A percentile compares a stretch with the other conserved stretches of the same genome.
These are phyloP conservation scores for Melitaea athalia DNA, from an alignment of 2,888 invertebrate species.

Conservation along the genomic window DNA sequence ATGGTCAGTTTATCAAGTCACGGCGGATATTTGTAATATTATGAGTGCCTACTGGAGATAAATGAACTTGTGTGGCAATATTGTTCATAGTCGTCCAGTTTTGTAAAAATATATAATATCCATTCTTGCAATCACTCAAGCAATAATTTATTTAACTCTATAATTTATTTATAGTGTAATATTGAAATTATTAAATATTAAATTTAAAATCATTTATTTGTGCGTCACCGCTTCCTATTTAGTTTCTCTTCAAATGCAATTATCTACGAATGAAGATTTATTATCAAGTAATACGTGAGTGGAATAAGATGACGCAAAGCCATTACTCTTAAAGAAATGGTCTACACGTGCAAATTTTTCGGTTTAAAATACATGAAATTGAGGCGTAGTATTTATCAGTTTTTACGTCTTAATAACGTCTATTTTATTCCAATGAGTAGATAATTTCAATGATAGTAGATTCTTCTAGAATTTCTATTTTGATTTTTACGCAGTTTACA, in stretches of 20 bases:
- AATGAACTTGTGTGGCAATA: slow-evolving; percentile 1
- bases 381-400: slow-evolving; percentile 14
- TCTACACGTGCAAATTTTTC: slow-evolving; percentile 32
- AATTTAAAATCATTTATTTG: slow-evolving; percentile 11
- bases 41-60: not conserved
- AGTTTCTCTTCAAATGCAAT: slow-evolving; percentile 13
- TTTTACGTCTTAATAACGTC: slow-evolving; percentile 5
- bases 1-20: slow-evolving; percentile 4
- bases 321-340: slow-evolving; percentile 22
- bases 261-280: slow-evolving; percentile 13
- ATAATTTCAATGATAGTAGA: not conserved
- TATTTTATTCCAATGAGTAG: not conserved
- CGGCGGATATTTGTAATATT: slow-evolving; percentile 1
- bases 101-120: no score
- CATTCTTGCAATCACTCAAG: no score
- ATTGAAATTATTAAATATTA: not conserved
- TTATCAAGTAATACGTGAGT: slow-evolving; percentile 14
- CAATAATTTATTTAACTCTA: no score
- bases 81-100: not conserved
- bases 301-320: slow-evolving; percentile 13
- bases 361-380: slow-evolving; percentile 6
- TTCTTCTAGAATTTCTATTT: not conserved
- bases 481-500: not conserved
- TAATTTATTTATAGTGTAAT: not conserved
- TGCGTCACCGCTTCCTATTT: slow-evolving; percentile 7